These are phyloP conservation scores for Isotomurus palustris DNA, from an alignment of 2,888 invertebrate species.

Conservation along the genomic window DNA sequence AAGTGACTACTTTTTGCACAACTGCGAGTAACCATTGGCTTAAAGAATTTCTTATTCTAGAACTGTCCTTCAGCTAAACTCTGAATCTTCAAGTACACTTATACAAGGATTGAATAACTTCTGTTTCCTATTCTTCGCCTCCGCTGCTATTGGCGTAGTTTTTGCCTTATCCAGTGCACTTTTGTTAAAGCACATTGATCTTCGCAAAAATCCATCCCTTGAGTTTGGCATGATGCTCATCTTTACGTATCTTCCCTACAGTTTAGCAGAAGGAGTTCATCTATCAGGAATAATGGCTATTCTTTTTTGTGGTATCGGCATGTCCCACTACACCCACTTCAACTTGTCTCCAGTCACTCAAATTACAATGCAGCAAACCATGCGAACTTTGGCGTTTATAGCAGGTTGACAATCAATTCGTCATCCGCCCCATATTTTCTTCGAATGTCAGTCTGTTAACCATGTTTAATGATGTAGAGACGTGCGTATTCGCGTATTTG, in stretches of 20 bases:
- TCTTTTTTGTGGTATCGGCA: constrained; percentile 95
- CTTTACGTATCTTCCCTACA: constrained; percentile 97
- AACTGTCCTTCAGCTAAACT: constrained; percentile 48
- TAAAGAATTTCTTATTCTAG: constrained; percentile 29
- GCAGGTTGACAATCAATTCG: constrained; percentile 53
- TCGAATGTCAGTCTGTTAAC: not conserved
- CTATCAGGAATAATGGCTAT: constrained; percentile 99
- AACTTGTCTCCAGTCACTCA: constrained; percentile 97
- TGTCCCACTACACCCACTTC: constrained; percentile 99
- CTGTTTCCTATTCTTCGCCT: constrained; percentile 96
- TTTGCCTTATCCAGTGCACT: constrained; percentile 92
- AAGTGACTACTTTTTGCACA: constrained; percentile 47
- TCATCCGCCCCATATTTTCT: no score
- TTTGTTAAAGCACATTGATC: constrained; percentile 88
- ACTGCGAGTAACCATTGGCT: not conserved
- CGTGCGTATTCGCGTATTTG: constrained; percentile 97
- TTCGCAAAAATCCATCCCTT: constrained; percentile 93
- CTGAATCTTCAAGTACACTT: constrained; percentile 68
- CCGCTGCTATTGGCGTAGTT: constrained; percentile 90
- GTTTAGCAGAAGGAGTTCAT: constrained; percentile 92
- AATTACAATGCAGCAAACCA: constrained; percentile 98
- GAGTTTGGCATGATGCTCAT: constrained; percentile 98
- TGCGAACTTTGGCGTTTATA: constrained; percentile 94
- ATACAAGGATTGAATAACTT: constrained; percentile 80
- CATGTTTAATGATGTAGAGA: constrained; percentile 61